Percentiles rank a stretch among this genome's conserved stretches.
phyloP scores from a whole-genome alignment of 2,113 vertebrate genomes.

The Leptosomus discolor region DNA sequence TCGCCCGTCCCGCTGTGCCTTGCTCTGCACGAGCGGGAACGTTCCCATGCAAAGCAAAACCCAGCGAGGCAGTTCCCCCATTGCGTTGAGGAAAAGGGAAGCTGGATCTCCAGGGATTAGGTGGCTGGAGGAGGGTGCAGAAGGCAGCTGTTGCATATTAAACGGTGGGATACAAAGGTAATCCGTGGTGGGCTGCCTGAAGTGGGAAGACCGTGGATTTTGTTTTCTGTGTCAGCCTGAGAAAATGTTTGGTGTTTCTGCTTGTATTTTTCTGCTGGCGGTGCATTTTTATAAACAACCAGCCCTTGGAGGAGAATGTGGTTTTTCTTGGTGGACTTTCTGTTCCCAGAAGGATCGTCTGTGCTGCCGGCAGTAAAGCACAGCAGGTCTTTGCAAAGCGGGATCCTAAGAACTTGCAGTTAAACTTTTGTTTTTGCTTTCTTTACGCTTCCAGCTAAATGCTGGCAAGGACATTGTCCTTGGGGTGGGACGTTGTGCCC shows the following conservation, averaged over 20 bases:
- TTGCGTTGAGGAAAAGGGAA: neutral
- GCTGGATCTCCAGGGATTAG: neutral
- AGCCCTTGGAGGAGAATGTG: too few relatives aligned
- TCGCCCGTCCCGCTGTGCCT: fast-evolving
- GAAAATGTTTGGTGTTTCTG: neutral
- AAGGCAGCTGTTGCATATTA: neutral
- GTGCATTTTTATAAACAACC: too few relatives aligned
- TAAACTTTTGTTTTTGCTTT: neutral
- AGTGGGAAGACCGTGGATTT: neutral
- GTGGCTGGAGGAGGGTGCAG: neutral
- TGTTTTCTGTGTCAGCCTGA: neutral
- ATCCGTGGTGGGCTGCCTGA: neutral
- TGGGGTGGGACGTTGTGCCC: neutral
- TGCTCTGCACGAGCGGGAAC: fast-evolving
- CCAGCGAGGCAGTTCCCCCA: fast-evolving
- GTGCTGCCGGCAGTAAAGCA: neutral
- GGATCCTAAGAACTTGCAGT: neutral
- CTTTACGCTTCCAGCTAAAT: neutral
- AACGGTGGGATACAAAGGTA: neutral
- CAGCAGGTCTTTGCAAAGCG: neutral
- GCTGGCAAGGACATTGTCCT: neutral
- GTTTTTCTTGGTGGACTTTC: neutral
- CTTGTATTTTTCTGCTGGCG: neutral
- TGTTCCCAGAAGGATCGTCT: neutral
- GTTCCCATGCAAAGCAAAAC: neutral